A percentile compares a stretch with the other conserved stretches of the same genome.
phyloP scores from a whole-genome alignment of 2,797 vertebrate genomes.

The Anolis apletophallus region DNA sequence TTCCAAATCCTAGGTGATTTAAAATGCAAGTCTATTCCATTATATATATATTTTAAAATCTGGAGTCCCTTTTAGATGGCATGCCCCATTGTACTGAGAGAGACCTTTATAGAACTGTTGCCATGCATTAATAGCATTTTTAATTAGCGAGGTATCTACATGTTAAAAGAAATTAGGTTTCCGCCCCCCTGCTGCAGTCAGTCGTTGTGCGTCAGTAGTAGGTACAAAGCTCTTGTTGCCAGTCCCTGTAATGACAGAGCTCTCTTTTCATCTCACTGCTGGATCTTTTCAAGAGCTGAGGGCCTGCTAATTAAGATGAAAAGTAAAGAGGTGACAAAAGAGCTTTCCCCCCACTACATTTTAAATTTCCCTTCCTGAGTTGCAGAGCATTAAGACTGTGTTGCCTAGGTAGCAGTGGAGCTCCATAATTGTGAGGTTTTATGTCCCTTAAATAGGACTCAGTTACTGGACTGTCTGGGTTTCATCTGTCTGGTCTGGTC shows the following conservation, averaged over 20 bases:
- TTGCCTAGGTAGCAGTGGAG: conserved; percentile 51
- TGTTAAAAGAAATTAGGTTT: too few relatives aligned
- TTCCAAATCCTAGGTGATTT: too few relatives aligned
- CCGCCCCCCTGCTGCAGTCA: too few relatives aligned
- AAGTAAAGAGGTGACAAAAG: neutral
- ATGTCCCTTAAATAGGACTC: conserved; percentile 32
- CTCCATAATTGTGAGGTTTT: conserved; percentile 29
- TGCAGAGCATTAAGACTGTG: conserved; percentile 40
- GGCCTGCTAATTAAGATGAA: neutral
- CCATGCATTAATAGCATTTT: too few relatives aligned
- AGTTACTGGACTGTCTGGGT: conserved; percentile 27
- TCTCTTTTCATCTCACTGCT: neutral
- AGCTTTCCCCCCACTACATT: conserved; percentile 22
- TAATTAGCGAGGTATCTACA: too few relatives aligned
- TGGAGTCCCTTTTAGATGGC: too few relatives aligned
- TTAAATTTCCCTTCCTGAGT: conserved; percentile 56
- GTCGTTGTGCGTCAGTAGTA: too few relatives aligned
- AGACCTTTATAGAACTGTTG: too few relatives aligned
- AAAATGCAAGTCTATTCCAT: too few relatives aligned
- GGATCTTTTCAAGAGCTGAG: neutral
- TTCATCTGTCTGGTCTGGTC: conserved; percentile 25
- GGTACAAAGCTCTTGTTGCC: neutral
- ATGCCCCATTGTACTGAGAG: too few relatives aligned
- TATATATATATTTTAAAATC: too few relatives aligned
- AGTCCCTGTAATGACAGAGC: neutral